Conservation (phyloP, 53 echinoderm and acorn worm species). For the Holothuria scabra region DNA sequence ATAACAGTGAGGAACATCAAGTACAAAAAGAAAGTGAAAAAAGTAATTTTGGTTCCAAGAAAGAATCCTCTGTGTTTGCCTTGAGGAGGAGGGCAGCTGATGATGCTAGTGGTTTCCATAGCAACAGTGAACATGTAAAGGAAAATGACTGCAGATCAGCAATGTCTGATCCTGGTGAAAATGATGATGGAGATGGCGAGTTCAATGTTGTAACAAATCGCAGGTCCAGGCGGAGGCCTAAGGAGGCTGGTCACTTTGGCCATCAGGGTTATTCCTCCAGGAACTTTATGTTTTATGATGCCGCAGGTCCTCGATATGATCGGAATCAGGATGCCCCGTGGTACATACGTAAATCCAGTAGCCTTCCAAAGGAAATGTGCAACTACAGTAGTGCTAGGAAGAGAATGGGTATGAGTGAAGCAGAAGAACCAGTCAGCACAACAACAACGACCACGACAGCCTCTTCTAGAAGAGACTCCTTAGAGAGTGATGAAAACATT, state of each 20-base stretch:
- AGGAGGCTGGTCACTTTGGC: background rate
- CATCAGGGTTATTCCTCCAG: background rate
- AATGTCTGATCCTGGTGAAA: conserved; percentile 52
- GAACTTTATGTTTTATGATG: conserved; percentile 14
- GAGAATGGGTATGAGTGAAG: conserved; percentile 17
- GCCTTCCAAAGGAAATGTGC: conserved; percentile 49
- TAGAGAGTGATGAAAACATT: conserved; percentile 47
- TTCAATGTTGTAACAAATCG: conserved; percentile 15
- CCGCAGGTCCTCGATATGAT: background rate
- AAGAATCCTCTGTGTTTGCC: no score
- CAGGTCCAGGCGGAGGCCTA: conserved; percentile 25
- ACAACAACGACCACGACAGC: conserved; percentile 39
- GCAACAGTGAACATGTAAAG: background rate
- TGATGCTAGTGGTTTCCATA: background rate
- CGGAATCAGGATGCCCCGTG: background rate
- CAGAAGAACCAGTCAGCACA: conserved; percentile 35
- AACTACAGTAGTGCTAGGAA: conserved; percentile 3
- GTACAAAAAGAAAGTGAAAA: no score
- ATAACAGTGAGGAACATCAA: no score
- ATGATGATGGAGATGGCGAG: conserved; percentile 25
- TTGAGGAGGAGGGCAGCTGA: conserved; percentile 1
- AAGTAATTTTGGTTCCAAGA: no score
- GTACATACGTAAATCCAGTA: conserved; percentile 41
- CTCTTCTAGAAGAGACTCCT: conserved; percentile 37
- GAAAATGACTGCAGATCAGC: conserved; percentile 33